phyloP scores from a whole-genome alignment of 1,140 invertebrate genomes.

The Dufourea novaeangliae region DNA sequence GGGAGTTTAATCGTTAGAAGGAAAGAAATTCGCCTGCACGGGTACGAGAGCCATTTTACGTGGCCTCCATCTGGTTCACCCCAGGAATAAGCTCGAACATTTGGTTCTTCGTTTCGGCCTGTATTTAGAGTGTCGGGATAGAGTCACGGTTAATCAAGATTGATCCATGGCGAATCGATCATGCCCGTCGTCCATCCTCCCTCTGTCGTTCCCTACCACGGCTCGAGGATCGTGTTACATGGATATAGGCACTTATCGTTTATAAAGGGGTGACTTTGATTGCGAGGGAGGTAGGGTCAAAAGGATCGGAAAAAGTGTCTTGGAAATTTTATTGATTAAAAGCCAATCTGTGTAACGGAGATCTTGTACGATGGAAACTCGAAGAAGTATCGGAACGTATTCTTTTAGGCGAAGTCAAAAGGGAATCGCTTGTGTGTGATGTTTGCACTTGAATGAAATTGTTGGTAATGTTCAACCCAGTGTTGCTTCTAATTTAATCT shows the following conservation, averaged over 20 bases:
- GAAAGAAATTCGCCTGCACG: neutral
- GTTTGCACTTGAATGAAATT: too few relatives aligned
- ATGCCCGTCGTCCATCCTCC: neutral
- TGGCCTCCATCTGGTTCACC: neutral
- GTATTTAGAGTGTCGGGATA: constrained; percentile 39
- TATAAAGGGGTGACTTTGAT: neutral
- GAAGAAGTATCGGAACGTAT: too few relatives aligned
- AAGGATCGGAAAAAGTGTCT: neutral
- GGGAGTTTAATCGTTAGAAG: neutral
- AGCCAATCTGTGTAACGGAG: too few relatives aligned
- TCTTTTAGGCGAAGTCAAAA: too few relatives aligned
- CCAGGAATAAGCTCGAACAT: constrained; percentile 17
- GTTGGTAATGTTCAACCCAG: too few relatives aligned
- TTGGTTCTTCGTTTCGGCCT: constrained; percentile 24
- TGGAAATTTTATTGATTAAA: neutral
- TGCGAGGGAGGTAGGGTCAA: neutral
- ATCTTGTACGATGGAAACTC: too few relatives aligned
- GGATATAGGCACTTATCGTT: neutral
- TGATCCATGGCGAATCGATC: constrained; percentile 40
- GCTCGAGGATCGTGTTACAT: neutral
- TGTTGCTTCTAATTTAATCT: too few relatives aligned
- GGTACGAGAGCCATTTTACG: neutral
- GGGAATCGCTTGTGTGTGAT: too few relatives aligned
- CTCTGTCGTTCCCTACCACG: too few relatives aligned
- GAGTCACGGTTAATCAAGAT: constrained; percentile 46